phyloP scores from a whole-genome alignment of 2,888 invertebrate species.

The Exocentrus adspersus region DNA sequence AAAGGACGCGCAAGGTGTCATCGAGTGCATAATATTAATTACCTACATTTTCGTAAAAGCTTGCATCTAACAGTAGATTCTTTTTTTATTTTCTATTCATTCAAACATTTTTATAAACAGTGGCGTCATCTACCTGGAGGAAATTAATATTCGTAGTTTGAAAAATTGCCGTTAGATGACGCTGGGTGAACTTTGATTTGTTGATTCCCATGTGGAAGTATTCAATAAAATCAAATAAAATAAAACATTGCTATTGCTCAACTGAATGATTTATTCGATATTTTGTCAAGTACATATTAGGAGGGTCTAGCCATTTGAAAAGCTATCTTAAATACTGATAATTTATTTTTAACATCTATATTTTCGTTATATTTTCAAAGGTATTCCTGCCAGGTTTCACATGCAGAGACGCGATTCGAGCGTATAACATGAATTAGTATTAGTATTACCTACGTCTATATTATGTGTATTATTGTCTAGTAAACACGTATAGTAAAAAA shows the following conservation, averaged over 20 bases:
- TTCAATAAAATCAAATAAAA: conserved; percentile 11
- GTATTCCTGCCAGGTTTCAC: conserved; percentile 50
- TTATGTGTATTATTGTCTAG: conserved; percentile 39
- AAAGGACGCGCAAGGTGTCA: conserved; percentile 2
- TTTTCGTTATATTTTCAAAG: conserved; percentile 46
- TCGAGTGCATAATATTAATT: conserved; percentile 10
- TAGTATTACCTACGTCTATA: too few relatives aligned
- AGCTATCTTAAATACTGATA: conserved; percentile 66
- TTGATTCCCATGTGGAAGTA: too few relatives aligned
- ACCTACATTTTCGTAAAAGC: neutral
- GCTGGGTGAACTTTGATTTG: too few relatives aligned
- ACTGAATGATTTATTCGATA: conserved; percentile 60
- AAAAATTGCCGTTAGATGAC: too few relatives aligned
- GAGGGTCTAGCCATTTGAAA: conserved; percentile 64
- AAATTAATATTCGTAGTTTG: too few relatives aligned
- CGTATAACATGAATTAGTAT: conserved; percentile 27
- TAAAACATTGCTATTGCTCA: conserved; percentile 48
- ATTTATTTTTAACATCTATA: conserved; percentile 62
- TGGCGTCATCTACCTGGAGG: too few relatives aligned
- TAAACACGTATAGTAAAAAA: conserved; percentile 19
- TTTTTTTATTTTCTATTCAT: too few relatives aligned
- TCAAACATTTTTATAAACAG: too few relatives aligned
- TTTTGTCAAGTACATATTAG: conserved; percentile 62
- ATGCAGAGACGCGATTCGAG: conserved; percentile 18
- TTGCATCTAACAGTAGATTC: too few relatives aligned